A percentile compares a stretch with the other conserved stretches of the same genome.
These are phyloP conservation scores for Trichomalopsis sarcophagae DNA, from an alignment of 1,140 invertebrate species.

Conservation along the genomic window DNA sequence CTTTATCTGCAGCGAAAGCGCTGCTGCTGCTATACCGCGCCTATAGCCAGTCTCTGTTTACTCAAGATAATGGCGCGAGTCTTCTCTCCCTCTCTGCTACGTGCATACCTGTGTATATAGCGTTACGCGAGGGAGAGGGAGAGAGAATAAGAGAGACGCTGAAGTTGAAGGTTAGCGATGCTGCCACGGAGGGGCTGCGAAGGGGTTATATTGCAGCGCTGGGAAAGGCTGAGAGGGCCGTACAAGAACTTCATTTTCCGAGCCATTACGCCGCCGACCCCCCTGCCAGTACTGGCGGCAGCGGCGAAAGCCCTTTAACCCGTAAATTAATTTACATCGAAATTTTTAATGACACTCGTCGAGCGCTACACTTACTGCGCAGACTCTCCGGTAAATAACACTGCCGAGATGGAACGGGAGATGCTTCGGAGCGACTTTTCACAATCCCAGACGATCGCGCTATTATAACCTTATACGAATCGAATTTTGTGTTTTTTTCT, in stretches of 20 bases:
- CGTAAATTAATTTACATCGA: constrained; percentile 73
- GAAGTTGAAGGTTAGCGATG: constrained; percentile 53
- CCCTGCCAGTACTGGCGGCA: constrained; percentile 55
- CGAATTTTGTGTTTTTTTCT: too few species aligned
- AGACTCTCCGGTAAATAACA: constrained; percentile 64
- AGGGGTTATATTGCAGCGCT: constrained; percentile 55
- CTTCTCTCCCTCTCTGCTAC: not conserved
- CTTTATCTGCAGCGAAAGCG: constrained; percentile 63
- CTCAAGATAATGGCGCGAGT: constrained; percentile 69
- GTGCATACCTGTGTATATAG: not conserved
- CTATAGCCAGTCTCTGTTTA: constrained; percentile 70
- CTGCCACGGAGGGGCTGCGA: constrained; percentile 39
- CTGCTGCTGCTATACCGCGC: constrained; percentile 52
- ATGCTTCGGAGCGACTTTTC: not conserved
- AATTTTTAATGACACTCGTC: constrained; percentile 73
- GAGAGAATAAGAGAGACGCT: constrained; percentile 26
- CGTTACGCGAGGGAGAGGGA: not conserved
- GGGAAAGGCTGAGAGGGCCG: constrained; percentile 29
- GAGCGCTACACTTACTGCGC: constrained; percentile 49
- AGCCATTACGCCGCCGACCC: constrained; percentile 66
- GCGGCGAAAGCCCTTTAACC: constrained; percentile 63
- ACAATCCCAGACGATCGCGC: not conserved
- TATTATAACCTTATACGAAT: too few species aligned
- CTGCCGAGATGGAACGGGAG: not conserved
- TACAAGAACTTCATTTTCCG: constrained; percentile 73